Percentiles rank a stretch among this genome's conserved stretches.
Conservation (phyloP, 1,140 invertebrate genomes). For the Frieseomelitta varia region DNA sequence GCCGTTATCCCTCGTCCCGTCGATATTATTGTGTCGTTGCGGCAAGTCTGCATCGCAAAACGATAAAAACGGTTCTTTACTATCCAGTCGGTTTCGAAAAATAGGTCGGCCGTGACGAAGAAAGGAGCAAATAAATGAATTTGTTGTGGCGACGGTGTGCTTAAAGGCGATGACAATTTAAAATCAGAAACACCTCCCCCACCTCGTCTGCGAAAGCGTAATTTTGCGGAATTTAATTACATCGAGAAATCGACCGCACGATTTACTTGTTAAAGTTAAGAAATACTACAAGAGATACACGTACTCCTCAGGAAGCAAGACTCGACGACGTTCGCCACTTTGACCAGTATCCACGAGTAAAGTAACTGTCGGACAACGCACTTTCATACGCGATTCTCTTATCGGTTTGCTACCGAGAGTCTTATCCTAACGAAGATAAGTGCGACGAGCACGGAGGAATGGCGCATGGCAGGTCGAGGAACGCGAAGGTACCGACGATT, state of each 20-base stretch:
- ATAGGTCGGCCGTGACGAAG: not conserved
- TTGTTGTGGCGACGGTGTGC: slow-evolving; percentile 24
- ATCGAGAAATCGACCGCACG: not conserved
- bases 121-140: slow-evolving; percentile 40
- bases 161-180: slow-evolving; percentile 46
- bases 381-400: not conserved
- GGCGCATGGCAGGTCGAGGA: slow-evolving; percentile 33
- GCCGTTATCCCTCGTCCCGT: not conserved
- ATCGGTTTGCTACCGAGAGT: not conserved
- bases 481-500: slow-evolving; percentile 48
- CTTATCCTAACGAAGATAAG: slow-evolving; percentile 9
- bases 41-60: not conserved
- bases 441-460: not conserved
- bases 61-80: slow-evolving; percentile 29
- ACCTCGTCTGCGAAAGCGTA: not conserved
- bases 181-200: slow-evolving; percentile 25
- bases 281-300: no score
- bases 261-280: no score
- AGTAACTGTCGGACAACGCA: slow-evolving; percentile 13
- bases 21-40: slow-evolving; percentile 19
- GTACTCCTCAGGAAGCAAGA: no score
- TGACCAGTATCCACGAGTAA: not conserved
- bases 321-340: not conserved
- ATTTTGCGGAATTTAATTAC: slow-evolving; percentile 35
- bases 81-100: slow-evolving; percentile 23